A percentile compares a stretch with the other conserved stretches of the same genome.
phyloP scores from a whole-genome alignment of 2,888 invertebrate species.

The Psylliodes chrysocephalus region DNA sequence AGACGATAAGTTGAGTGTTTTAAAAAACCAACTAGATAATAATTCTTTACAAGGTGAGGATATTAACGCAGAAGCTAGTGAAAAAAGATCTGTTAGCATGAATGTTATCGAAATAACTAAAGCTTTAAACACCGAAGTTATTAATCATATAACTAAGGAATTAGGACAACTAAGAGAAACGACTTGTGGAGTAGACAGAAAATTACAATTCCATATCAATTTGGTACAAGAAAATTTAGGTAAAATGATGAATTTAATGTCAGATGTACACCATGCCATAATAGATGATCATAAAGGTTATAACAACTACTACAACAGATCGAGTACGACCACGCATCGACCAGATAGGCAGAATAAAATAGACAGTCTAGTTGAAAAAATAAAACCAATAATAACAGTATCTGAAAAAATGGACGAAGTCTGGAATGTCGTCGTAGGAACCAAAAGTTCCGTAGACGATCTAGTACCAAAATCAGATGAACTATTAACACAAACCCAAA shows the following conservation, averaged over 20 bases:
- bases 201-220: slow-evolving; percentile 86
- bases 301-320: slow-evolving; percentile 59
- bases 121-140: slow-evolving; percentile 82
- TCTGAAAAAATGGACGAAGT: slow-evolving; percentile 93
- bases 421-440: slow-evolving; percentile 90
- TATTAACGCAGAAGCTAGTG: slow-evolving; percentile 87
- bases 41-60: slow-evolving; percentile 83
- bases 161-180: slow-evolving; percentile 81
- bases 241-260: slow-evolving; percentile 80
- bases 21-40: slow-evolving; percentile 85
- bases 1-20: slow-evolving; percentile 78
- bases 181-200: slow-evolving; percentile 82
- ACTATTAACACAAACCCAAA: slow-evolving; percentile 83
- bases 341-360: slow-evolving; percentile 74
- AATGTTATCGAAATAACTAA: slow-evolving; percentile 86
- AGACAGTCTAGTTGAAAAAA: slow-evolving; percentile 82
- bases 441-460: slow-evolving; percentile 87
- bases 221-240: slow-evolving; percentile 84
- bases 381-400: slow-evolving; percentile 85
- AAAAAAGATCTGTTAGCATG: slow-evolving; percentile 86
- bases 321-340: slow-evolving; percentile 70
- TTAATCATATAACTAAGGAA: slow-evolving; percentile 84
- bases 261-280: slow-evolving; percentile 84
- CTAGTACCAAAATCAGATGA: slow-evolving; percentile 89
- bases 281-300: slow-evolving; percentile 75